phyloP scores from a whole-genome alignment of 2,888 invertebrate species.

The Epistrophella euchroma region DNA sequence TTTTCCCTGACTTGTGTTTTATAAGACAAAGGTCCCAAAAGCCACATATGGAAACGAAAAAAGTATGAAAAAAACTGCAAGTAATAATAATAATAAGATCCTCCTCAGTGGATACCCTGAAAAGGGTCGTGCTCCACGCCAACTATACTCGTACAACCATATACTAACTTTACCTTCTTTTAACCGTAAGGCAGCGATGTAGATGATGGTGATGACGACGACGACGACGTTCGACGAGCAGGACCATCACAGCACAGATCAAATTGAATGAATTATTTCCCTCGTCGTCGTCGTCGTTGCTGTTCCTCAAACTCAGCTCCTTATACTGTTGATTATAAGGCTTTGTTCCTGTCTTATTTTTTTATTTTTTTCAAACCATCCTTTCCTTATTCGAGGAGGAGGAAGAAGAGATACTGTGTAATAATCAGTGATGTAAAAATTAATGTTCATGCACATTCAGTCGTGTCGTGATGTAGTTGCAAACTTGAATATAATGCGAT shows the following conservation, averaged over 20 bases:
- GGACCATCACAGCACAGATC: conserved; percentile 54
- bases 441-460: conserved; percentile 62
- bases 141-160: conserved; percentile 24
- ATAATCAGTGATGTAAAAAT: conserved; percentile 73
- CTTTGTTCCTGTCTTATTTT: conserved; percentile 18
- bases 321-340: conserved; percentile 3
- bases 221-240: conserved; percentile 2
- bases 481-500: conserved; percentile 68
- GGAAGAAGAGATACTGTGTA: conserved; percentile 28
- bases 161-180: conserved; percentile 1
- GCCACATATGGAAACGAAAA: conserved; percentile 27
- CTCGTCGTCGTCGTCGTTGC: conserved; percentile 29
- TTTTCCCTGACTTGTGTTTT: conserved; percentile 33
- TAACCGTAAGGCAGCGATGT: conserved; percentile 19
- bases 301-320: conserved; percentile 13
- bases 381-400: background rate
- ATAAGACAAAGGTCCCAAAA: conserved; percentile 51
- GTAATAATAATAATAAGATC: conserved; percentile 50
- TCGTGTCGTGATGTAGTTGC: conserved; percentile 53
- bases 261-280: conserved; percentile 66
- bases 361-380: background rate
- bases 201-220: conserved; percentile 9
- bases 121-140: conserved; percentile 55
- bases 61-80: conserved; percentile 17
- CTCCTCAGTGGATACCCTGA: conserved; percentile 51